Conservation (phyloP, 2,113 vertebrate species). For the Turdus rufiventris region DNA sequence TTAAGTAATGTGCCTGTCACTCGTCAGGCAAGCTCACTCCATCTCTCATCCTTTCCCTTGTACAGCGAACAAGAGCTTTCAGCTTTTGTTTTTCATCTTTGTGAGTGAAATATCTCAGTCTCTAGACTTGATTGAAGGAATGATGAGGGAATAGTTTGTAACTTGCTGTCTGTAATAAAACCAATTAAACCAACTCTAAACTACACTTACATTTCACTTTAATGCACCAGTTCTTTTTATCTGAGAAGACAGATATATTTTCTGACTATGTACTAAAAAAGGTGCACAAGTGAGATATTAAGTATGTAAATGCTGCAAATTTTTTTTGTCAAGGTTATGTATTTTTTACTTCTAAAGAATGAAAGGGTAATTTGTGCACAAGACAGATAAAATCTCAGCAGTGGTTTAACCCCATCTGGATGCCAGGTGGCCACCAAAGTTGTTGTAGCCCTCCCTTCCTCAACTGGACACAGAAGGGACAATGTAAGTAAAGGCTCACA, state of each 20-base stretch:
- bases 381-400: neutral
- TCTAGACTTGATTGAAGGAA: neutral
- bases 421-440: neutral
- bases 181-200: neutral
- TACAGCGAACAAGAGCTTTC: neutral
- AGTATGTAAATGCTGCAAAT: neutral
- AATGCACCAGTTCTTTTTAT: neutral
- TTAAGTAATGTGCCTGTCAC: neutral
- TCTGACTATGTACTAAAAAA: neutral
- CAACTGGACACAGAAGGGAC: neutral
- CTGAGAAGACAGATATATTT: neutral
- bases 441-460: neutral
- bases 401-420: neutral
- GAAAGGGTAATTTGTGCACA: neutral
- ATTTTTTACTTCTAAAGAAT: neutral
- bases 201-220: neutral
- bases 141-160: neutral
- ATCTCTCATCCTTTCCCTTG: neutral
- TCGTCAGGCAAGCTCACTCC: neutral
- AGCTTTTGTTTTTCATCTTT: neutral
- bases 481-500: neutral
- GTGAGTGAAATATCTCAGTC: neutral
- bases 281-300: neutral
- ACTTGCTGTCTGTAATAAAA: neutral
- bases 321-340: neutral